phyloP scores from a whole-genome alignment of 1,140 invertebrate species.

The Microvelia longipes region DNA sequence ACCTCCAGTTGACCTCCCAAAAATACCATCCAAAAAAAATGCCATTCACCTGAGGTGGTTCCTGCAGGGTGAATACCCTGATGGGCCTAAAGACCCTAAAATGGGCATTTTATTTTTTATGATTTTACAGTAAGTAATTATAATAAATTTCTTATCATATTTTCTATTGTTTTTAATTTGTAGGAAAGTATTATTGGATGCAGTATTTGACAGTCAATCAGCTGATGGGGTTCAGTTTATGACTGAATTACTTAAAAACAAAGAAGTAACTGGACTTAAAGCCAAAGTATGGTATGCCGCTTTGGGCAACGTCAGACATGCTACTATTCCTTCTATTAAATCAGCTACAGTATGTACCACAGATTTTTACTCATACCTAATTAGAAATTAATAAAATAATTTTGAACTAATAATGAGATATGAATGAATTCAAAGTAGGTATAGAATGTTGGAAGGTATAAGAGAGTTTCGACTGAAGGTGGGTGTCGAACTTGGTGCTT shows the following conservation, averaged over 20 bases:
- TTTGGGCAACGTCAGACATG: conserved; percentile 52
- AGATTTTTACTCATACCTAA: neutral
- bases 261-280: conserved; percentile 44
- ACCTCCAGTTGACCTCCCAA: too few species aligned
- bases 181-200: conserved; percentile 55
- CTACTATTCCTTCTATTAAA: conserved; percentile 50
- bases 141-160: neutral
- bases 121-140: too few species aligned
- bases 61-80: too few species aligned
- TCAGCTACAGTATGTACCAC: conserved; percentile 41
- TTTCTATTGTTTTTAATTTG: conserved; percentile 18
- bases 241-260: conserved; percentile 49
- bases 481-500: too few species aligned
- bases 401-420: neutral
- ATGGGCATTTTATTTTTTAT: too few species aligned
- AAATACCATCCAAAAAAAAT: too few species aligned
- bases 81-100: too few species aligned
- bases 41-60: too few species aligned
- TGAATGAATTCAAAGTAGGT: too few species aligned
- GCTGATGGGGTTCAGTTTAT: conserved; percentile 56
- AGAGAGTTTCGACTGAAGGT: too few species aligned
- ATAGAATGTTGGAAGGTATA: too few species aligned
- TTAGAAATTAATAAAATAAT: neutral
- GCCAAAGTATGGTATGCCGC: conserved; percentile 45
- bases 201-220: conserved; percentile 55